phyloP scores from a whole-genome alignment of 1,140 invertebrate species.

The Pseudomyrmex dendroicus region DNA sequence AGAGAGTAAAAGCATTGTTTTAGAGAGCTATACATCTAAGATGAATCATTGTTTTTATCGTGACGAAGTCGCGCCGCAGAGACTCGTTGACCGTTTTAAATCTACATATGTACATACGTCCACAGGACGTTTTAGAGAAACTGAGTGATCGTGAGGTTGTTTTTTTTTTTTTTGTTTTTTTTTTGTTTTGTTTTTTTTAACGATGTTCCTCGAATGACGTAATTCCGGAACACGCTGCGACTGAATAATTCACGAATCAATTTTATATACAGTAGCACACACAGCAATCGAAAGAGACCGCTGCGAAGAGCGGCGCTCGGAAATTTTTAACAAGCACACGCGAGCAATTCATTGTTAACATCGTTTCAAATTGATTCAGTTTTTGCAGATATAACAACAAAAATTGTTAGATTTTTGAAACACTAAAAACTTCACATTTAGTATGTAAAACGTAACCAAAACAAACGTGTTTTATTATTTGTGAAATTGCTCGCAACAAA shows the following conservation, averaged over 20 bases:
- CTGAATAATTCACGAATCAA: slow-evolving; percentile 49
- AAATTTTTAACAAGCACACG: slow-evolving; percentile 28
- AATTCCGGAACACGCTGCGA: slow-evolving; percentile 36
- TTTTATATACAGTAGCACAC: slow-evolving; percentile 60
- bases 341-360: slow-evolving; percentile 37
- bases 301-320: not conserved
- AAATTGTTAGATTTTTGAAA: slow-evolving; percentile 22
- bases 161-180: slow-evolving; percentile 31
- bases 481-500: no score
- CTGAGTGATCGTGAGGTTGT: slow-evolving; percentile 50
- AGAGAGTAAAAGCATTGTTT: slow-evolving; percentile 66
- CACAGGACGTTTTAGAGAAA: slow-evolving; percentile 40
- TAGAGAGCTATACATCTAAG: slow-evolving; percentile 64
- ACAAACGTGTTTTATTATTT: no score
- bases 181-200: slow-evolving; percentile 55
- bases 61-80: slow-evolving; percentile 37
- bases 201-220: slow-evolving; percentile 40
- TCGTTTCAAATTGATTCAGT: slow-evolving; percentile 33
- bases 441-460: no score
- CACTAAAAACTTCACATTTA: not conserved
- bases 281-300: slow-evolving; percentile 16
- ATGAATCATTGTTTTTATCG: slow-evolving; percentile 59
- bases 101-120: not conserved
- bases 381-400: not conserved
- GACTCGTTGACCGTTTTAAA: slow-evolving; percentile 63